Conservation (phyloP, 1,140 invertebrate genomes). For the Euglossa dilemma region DNA sequence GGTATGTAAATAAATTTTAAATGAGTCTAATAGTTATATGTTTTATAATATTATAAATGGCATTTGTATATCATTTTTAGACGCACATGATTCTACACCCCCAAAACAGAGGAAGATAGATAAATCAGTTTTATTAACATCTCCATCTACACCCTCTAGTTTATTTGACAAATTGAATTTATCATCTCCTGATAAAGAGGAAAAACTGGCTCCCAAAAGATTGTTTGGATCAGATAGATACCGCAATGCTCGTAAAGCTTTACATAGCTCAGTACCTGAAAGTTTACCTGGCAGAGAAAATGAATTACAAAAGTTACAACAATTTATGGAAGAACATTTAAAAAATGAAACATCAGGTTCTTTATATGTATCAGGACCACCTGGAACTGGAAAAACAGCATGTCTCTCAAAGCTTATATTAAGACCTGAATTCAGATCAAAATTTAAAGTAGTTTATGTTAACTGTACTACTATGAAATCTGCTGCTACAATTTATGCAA, state of each 20-base stretch:
- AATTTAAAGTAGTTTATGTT: slow-evolving; percentile 88
- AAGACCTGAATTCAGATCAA: slow-evolving; percentile 83
- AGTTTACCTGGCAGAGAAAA: slow-evolving; percentile 90
- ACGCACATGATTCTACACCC: slow-evolving; percentile 45
- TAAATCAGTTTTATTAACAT: slow-evolving; percentile 27
- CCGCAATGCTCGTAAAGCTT: slow-evolving; percentile 84
- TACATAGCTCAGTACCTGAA: slow-evolving; percentile 88
- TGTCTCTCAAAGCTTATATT: slow-evolving; percentile 89
- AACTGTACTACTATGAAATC: slow-evolving; percentile 93
- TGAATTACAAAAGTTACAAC: slow-evolving; percentile 87
- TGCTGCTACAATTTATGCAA: slow-evolving; percentile 87
- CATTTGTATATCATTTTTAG: slow-evolving; percentile 30
- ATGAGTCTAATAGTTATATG: background rate
- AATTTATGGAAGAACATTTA: slow-evolving; percentile 88
- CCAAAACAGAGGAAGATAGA: slow-evolving; percentile 69
- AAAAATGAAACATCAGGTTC: slow-evolving; percentile 88
- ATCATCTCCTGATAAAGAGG: slow-evolving; percentile 43
- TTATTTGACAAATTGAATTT: slow-evolving; percentile 68
- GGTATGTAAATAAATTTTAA: slow-evolving; percentile 51
- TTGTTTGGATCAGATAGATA: slow-evolving; percentile 79
- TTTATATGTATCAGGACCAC: slow-evolving; percentile 96
- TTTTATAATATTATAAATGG: background rate
- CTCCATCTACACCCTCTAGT: slow-evolving; percentile 69
- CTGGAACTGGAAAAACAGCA: slow-evolving; percentile 98
- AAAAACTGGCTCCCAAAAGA: slow-evolving; percentile 67